Percentiles rank a stretch among this genome's conserved stretches.
Evolutionary conservation across 2,113 vertebrate species (phyloP).

Genomic region (Thomomys bottae): DNA sequence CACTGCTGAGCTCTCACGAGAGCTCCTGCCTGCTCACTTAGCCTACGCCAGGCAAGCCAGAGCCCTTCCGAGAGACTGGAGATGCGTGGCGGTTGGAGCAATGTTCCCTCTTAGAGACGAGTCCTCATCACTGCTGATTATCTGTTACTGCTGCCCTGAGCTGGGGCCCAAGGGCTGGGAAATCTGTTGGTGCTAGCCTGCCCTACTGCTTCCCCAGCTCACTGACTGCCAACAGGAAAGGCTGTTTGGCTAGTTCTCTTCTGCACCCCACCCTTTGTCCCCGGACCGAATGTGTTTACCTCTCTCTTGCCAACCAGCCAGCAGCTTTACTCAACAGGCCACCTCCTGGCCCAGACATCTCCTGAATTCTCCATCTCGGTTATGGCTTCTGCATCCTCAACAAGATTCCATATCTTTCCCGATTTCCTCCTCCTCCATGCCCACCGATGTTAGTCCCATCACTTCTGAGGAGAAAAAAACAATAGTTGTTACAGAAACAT

Average conservation of each 20-base stretch:
- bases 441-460: constrained; percentile 45
- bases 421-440: constrained; percentile 57
- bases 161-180: constrained; percentile 72
- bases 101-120: constrained; percentile 59
- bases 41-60: constrained; percentile 54
- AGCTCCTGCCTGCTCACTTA: constrained; percentile 53
- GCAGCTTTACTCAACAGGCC: constrained; percentile 66
- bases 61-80: constrained; percentile 53
- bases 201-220: constrained; percentile 66
- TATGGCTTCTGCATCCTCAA: constrained; percentile 46
- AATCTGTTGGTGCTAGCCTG: constrained; percentile 69
- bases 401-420: constrained; percentile 57
- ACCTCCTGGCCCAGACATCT: constrained; percentile 48
- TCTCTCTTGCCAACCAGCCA: constrained; percentile 53
- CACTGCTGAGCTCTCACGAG: constrained; percentile 53
- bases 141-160: constrained; percentile 75
- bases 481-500: constrained; percentile 65
- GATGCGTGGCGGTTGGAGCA: constrained; percentile 45
- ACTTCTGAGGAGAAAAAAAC: constrained; percentile 55
- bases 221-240: constrained; percentile 74
- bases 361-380: constrained; percentile 52
- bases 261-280: neutral
- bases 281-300: neutral
- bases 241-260: constrained; percentile 74
- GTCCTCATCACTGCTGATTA: constrained; percentile 72